phyloP scores from a whole-genome alignment of 2,888 invertebrate species.

The Napeogenes inachia region DNA sequence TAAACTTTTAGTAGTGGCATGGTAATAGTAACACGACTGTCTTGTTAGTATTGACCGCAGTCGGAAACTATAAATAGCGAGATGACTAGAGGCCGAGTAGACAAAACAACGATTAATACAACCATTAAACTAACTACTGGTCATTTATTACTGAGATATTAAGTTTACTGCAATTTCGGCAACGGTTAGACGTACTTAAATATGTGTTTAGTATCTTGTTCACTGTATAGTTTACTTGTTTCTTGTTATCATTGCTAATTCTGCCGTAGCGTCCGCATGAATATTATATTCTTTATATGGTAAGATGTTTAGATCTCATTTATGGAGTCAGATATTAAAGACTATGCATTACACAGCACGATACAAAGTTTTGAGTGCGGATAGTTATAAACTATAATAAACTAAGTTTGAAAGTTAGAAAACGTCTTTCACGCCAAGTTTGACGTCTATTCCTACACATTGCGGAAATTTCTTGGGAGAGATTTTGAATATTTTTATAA shows the following conservation, averaged over 20 bases:
- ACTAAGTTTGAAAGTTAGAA: slow-evolving; percentile 24
- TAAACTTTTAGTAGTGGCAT: too few relatives aligned
- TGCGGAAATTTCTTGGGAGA: slow-evolving; percentile 12
- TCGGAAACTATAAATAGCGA: slow-evolving; percentile 40
- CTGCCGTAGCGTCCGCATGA: too few relatives aligned
- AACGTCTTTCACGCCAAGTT: slow-evolving; percentile 27
- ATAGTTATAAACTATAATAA: slow-evolving; percentile 29
- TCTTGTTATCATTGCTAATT: too few relatives aligned
- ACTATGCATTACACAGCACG: slow-evolving; percentile 12
- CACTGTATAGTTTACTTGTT: neutral
- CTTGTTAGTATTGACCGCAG: slow-evolving; percentile 19
- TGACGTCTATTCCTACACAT: slow-evolving; percentile 13
- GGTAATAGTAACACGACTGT: too few relatives aligned
- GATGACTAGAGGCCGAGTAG: slow-evolving; percentile 44
- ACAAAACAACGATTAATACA: slow-evolving; percentile 72
- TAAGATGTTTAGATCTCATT: neutral
- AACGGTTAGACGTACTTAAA: neutral
- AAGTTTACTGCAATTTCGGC: slow-evolving; percentile 22
- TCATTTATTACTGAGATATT: slow-evolving; percentile 56
- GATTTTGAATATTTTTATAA: slow-evolving; percentile 13
- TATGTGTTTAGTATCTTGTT: neutral
- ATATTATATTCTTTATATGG: neutral
- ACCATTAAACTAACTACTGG: slow-evolving; percentile 61
- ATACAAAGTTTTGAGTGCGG: slow-evolving; percentile 22
- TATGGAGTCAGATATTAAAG: slow-evolving; percentile 12